A percentile compares a stretch with the other conserved stretches of the same genome.
Conservation (phyloP, 2,888 invertebrate species). For the Aquatica leii region DNA sequence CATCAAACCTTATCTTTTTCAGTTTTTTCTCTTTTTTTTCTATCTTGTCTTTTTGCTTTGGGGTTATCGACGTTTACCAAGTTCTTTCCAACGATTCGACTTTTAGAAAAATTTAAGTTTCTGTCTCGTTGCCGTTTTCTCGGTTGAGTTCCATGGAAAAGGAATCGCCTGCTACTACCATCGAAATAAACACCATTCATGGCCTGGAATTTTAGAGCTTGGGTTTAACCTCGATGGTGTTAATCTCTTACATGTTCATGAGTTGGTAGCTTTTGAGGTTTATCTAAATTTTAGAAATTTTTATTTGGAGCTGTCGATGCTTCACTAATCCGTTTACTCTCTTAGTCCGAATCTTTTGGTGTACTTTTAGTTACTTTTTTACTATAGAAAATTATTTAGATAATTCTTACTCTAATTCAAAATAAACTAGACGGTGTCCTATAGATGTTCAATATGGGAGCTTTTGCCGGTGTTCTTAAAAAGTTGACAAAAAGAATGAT, state of each 20-base stretch:
- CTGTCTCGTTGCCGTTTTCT: too few relatives aligned
- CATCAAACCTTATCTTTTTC: too few relatives aligned
- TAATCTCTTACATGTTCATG: too few relatives aligned
- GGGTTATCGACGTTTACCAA: conserved; percentile 67
- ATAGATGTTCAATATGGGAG: conserved; percentile 64
- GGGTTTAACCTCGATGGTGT: not conserved
- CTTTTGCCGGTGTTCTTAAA: conserved; percentile 31
- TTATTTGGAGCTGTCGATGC: too few relatives aligned
- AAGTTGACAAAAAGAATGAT: conserved; percentile 24
- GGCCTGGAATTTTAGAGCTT: too few relatives aligned
- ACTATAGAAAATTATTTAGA: conserved; percentile 60
- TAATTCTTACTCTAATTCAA: conserved; percentile 63
- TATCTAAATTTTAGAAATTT: not conserved
- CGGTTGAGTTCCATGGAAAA: too few relatives aligned
- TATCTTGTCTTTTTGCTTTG: too few relatives aligned
- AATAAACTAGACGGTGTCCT: conserved; percentile 62
- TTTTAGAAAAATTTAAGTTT: too few relatives aligned
- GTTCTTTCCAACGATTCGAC: conserved; percentile 60
- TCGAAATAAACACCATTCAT: not conserved
- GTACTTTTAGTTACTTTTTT: conserved; percentile 64
- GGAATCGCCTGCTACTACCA: not conserved
- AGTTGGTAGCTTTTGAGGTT: not conserved
- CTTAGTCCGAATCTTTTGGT: too few relatives aligned
- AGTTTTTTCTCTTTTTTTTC: too few relatives aligned
- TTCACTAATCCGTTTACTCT: too few relatives aligned